Evolutionary conservation across 2,888 invertebrate genomes (phyloP), one percentile per base, ranked within the genome.

Genomic region (Sarcophaga variegata): DNA sequence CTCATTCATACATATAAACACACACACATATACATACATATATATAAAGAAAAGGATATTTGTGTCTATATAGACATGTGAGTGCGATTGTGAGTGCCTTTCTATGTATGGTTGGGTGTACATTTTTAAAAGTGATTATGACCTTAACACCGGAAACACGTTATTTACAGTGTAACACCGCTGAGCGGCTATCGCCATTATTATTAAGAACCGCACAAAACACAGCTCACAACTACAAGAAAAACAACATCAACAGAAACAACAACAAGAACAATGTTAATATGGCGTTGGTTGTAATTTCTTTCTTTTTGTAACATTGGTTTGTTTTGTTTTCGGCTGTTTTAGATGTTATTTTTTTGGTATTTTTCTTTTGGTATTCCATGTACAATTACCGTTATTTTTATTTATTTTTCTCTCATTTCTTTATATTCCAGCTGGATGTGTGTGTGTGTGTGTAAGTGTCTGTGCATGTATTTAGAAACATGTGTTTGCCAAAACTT

Each of bases 141-240:
- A 79, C 78, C 81, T 85, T 82, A 85, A 82, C 81, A 85, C 74
- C 70, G 70, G 75, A 85, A 82, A 22, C 69, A 70, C 60, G 69
- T 81, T 77, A 72, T 70, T 78, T 78, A 74, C 63, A 75, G 22
- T 64, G 72, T 67, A 77, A 76, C 80, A 66, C 63, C 54, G 45
- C 63, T 77, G 17, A 54, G 17, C 12, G 12, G 59, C 62, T 64
- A 69, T 22, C 54, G 54, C 54, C 54, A 54, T 54, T 54, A 54
- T 54, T 54, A 54, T 54, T 14, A 71, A 54, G 20, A 70, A 5
- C 47, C 47, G 37, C 37, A 37, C 6, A 37, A 37, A 37, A 37
- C 37, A 37, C 10, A 10, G 37, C 37, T 37, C 37, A 37, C 37
- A 37, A 10, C 37, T 17, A 54, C 54, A 54, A 54, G 54, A 4